Conservation (phyloP, 1,140 invertebrate species). For the Oncopodura yosiiana region DNA sequence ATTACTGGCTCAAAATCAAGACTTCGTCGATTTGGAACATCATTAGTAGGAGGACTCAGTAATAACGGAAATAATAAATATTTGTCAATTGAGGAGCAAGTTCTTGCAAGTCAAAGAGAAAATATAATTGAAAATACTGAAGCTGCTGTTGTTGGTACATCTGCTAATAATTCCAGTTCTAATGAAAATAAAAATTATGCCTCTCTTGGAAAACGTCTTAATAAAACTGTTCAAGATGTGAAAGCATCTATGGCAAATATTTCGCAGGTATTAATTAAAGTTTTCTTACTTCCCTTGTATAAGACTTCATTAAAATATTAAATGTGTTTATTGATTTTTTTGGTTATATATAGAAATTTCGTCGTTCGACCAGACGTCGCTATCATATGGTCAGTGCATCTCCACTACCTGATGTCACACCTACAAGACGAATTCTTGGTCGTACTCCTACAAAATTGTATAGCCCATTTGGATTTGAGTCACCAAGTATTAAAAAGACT, state of each 20-base stretch:
- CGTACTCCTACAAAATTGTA: constrained; percentile 54
- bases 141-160: not conserved
- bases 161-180: constrained; percentile 37
- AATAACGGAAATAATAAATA: constrained; percentile 8
- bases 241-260: constrained; percentile 48
- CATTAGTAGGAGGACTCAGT: not conserved
- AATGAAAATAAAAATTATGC: constrained; percentile 34
- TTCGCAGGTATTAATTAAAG: constrained; percentile 45
- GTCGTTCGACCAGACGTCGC: constrained; percentile 48
- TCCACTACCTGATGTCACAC: constrained; percentile 41
- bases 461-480: constrained; percentile 48
- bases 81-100: constrained; percentile 5
- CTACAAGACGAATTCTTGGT: constrained; percentile 46
- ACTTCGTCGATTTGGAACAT: constrained; percentile 3
- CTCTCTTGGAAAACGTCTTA: constrained; percentile 40
- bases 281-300: constrained; percentile 7
- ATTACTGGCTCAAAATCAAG: not conserved
- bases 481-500: constrained; percentile 39
- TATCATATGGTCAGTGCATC: constrained; percentile 46
- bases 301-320: constrained; percentile 30
- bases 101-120: constrained; percentile 5
- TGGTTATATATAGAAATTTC: constrained; percentile 44
- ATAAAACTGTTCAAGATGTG: constrained; percentile 50
- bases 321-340: constrained; percentile 5
- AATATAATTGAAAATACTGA: not conserved